Evolutionary conservation across 2,113 vertebrate genomes (phyloP), one percentile per base, ranked within the genome.

Genomic region (Lota lota): DNA sequence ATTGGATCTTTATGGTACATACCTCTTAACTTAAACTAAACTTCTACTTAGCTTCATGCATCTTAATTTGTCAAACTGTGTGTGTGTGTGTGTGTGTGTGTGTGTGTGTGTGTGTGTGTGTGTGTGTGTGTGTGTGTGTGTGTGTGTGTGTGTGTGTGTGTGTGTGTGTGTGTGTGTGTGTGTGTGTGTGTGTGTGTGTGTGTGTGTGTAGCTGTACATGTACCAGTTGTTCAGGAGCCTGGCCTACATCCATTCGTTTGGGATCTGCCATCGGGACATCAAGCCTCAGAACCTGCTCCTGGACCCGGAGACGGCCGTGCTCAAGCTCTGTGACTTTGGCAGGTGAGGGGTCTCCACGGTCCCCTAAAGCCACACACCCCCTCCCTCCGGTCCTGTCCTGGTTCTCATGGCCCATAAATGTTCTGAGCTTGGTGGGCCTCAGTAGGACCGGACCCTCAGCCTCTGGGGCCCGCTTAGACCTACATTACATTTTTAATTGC

Each of bases 161-260:
- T 62, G 36, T 54, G 33, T 63, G 0, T 75, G 18, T 78, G 47
- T 61, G 59, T 72, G 10, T 66, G 20, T 71, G 33, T 58, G 7
- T 67, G 15, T 68, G 22, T 64, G 20, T 65, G 12, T 69, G 47
- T 51, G 20, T 47, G 59, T 65, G 20, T 61, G 22, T 75, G 22
- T 81, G n/a, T 76, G 47, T 69, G 63, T 91, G 7, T 75, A 99
- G 97, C 94, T 99, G 86, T 99, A 99, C 93, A 99, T 99, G 96
- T 99, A 99, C 92, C 97, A 99, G 90, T 93, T 99, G 88, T 99
- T 99, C 88, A 93, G 97, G 92, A 99, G 97, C 92, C 95, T 99
- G 94, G 97, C 97, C 79, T 99, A 99, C 92, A 99, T 99, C 90
- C 97, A 99, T 91, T 99, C 97, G 80, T 98, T 98, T 92, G 97